phyloP scores from a whole-genome alignment of 1,140 invertebrate species.

The Centruroides vittatus region DNA sequence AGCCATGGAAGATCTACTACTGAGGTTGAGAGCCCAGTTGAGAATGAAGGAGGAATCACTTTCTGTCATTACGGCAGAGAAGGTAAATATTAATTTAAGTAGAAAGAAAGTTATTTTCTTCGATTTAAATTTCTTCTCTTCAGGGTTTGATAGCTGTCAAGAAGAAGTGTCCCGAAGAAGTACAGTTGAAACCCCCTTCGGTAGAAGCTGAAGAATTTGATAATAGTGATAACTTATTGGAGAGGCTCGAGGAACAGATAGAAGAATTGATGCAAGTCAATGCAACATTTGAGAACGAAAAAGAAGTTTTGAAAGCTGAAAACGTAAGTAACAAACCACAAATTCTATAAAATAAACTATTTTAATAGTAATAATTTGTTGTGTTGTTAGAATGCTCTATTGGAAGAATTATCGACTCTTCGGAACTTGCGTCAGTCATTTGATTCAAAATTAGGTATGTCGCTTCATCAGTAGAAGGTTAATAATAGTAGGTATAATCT shows the following conservation, averaged over 20 bases:
- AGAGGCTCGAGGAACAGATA: too few relatives aligned
- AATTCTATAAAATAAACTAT: neutral
- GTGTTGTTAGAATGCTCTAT: slow-evolving; percentile 1
- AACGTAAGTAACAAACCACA: too few relatives aligned
- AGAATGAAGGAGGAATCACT: slow-evolving; percentile 21
- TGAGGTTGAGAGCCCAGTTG: slow-evolving; percentile 21
- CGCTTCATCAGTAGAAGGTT: neutral
- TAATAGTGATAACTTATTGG: too few relatives aligned
- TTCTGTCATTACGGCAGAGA: slow-evolving; percentile 17
- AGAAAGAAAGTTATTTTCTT: neutral
- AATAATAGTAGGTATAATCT: too few relatives aligned
- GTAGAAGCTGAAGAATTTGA: too few relatives aligned
- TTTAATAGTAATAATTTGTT: neutral
- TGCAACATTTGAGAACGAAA: too few relatives aligned
- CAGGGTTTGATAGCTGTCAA: too few relatives aligned
- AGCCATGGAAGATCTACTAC: slow-evolving; percentile 4
- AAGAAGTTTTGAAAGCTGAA: too few relatives aligned
- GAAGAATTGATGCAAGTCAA: too few relatives aligned
- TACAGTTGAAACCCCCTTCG: too few relatives aligned
- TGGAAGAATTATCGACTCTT: slow-evolving; percentile 1
- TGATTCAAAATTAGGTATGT: neutral
- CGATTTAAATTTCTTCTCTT: neutral
- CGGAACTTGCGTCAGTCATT: too few relatives aligned
- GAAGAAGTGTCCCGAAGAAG: too few relatives aligned
- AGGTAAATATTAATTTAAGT: slow-evolving; percentile 8